Evolutionary conservation across 2,888 invertebrate species (phyloP).

Genomic region (Amaurobius ferox): DNA sequence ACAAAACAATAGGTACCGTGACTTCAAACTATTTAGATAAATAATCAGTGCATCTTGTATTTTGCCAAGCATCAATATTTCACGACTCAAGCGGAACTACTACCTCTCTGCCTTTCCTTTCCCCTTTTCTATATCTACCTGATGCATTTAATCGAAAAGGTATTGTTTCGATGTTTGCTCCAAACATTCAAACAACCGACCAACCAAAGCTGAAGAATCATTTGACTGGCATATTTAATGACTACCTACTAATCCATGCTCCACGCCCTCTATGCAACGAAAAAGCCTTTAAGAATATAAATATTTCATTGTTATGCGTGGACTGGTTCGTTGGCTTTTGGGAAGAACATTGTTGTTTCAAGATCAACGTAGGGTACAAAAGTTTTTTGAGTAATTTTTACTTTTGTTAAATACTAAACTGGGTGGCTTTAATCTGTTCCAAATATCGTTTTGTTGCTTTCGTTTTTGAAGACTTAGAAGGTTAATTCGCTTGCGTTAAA

Average conservation of each 20-base stretch:
- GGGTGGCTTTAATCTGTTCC: too few species aligned
- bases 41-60: conserved; percentile 65
- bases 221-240: conserved; percentile 34
- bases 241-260: conserved; percentile 16
- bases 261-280: conserved; percentile 17
- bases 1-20: conserved; percentile 58
- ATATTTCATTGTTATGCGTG: conserved; percentile 28
- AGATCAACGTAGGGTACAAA: too few species aligned
- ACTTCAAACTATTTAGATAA: conserved; percentile 57
- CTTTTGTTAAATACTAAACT: too few species aligned
- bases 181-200: conserved; percentile 5
- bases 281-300: conserved; percentile 25
- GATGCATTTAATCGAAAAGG: conserved; percentile 50
- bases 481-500: too few species aligned
- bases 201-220: conserved; percentile 30
- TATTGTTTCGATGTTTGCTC: conserved; percentile 40
- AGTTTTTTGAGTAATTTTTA: too few species aligned
- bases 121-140: conserved; percentile 8
- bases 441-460: too few species aligned
- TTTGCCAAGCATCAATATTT: conserved; percentile 45
- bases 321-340: not conserved
- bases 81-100: conserved; percentile 25
- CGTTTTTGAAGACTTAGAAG: too few species aligned
- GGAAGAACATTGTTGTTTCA: too few species aligned
- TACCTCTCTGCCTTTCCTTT: not conserved